Percentiles rank a stretch among this genome's conserved stretches.
Conservation (phyloP, 2,888 invertebrate species). For the Escarpia spicata region DNA sequence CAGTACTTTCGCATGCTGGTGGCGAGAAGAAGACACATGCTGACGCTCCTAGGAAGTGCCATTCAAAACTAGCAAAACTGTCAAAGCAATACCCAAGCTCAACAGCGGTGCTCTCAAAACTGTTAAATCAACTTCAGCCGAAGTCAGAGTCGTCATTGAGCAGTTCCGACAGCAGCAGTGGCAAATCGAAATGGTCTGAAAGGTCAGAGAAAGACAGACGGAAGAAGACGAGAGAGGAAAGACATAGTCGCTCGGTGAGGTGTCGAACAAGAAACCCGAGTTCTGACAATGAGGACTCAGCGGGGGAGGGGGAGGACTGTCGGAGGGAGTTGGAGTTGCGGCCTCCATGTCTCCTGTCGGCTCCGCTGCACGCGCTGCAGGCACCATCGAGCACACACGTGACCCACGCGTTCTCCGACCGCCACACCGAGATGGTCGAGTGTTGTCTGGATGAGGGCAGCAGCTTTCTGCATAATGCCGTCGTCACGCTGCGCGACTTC, state of each 20-base stretch:
- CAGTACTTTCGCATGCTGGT: neutral
- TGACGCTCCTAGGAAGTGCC: neutral
- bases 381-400: neutral
- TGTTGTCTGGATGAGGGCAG: slow-evolving; percentile 42
- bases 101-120: neutral
- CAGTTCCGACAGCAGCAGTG: neutral
- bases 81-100: neutral
- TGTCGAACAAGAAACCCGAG: neutral
- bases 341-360: neutral
- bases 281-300: neutral
- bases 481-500: slow-evolving; percentile 40
- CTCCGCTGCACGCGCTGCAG: neutral
- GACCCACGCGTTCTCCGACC: slow-evolving; percentile 27
- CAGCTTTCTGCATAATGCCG: slow-evolving; percentile 39
- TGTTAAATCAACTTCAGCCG: neutral
- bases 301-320: neutral
- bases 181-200: neutral
- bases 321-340: neutral
- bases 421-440: slow-evolving; percentile 41
- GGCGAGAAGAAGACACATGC: neutral
- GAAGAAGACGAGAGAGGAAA: neutral
- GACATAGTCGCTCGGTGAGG: neutral
- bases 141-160: neutral
- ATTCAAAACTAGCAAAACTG: neutral
- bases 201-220: neutral